Percentiles rank a stretch among this genome's conserved stretches.
These are phyloP conservation scores for Alloscopus bannaensis DNA, from an alignment of 2,888 invertebrate genomes.

Conservation along the genomic window DNA sequence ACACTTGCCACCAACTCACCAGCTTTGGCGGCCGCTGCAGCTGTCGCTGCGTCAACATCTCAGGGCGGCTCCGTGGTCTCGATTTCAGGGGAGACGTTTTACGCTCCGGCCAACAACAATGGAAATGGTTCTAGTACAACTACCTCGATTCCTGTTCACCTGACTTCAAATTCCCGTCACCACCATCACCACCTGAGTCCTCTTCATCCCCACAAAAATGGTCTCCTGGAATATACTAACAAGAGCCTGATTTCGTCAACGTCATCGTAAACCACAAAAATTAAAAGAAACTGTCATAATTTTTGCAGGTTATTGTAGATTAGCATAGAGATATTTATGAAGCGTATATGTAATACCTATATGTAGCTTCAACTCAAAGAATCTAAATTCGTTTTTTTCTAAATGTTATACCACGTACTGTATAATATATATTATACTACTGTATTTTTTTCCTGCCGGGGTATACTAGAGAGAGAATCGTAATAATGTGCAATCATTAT, in stretches of 20 bases:
- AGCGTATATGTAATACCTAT: too few relatives aligned
- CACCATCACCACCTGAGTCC: neutral
- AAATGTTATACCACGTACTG: too few relatives aligned
- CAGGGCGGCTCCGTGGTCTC: constrained; percentile 20
- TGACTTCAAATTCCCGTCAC: constrained; percentile 1
- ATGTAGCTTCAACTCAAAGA: too few relatives aligned
- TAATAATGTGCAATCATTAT: too few relatives aligned
- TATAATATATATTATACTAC: too few relatives aligned
- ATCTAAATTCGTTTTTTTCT: too few relatives aligned
- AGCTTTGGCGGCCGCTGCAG: constrained; percentile 46
- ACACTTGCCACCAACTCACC: constrained; percentile 54
- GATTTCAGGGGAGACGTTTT: constrained; percentile 30
- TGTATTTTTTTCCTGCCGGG: too few relatives aligned
- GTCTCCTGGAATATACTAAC: constrained; percentile 38
- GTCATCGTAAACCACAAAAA: constrained; percentile 48
- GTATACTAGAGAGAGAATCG: too few relatives aligned
- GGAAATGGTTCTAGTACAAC: constrained; percentile 29
- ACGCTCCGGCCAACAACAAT: constrained; percentile 2
- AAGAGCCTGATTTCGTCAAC: constrained; percentile 50
- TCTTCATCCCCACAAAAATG: constrained; percentile 36
- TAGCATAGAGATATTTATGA: too few relatives aligned
- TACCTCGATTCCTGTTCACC: constrained; percentile 1
- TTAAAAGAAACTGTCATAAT: too few relatives aligned
- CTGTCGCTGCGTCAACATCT: constrained; percentile 44
- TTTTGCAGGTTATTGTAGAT: too few relatives aligned